These are phyloP conservation scores for Venustaconcha ellipsiformis DNA, from an alignment of 1,140 invertebrate genomes.

Conservation along the genomic window DNA sequence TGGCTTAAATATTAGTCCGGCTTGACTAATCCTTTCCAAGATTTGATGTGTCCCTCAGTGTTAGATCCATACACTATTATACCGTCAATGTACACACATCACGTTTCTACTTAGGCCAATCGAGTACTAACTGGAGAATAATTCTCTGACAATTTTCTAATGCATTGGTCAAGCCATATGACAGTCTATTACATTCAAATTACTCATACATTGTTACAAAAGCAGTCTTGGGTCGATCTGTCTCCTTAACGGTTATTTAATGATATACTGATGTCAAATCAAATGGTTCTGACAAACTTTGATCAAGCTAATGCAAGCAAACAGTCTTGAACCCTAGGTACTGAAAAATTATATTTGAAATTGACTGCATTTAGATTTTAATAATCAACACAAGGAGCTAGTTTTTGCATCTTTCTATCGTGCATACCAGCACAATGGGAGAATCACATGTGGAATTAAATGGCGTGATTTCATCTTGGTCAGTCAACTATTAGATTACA, in stretches of 20 bases:
- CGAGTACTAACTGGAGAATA: too few relatives aligned
- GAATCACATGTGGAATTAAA: constrained; percentile 3
- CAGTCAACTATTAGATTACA: too few relatives aligned
- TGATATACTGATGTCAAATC: constrained; percentile 64
- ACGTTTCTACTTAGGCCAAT: too few relatives aligned
- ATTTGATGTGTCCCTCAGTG: too few relatives aligned
- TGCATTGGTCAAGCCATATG: too few relatives aligned
- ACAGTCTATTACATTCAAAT: constrained; percentile 10
- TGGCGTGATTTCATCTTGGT: too few relatives aligned
- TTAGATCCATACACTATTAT: too few relatives aligned
- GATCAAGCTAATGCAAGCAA: constrained; percentile 63
- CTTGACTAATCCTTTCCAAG: too few relatives aligned
- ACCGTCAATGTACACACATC: too few relatives aligned
- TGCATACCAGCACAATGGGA: constrained; percentile 6
- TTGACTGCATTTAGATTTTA: constrained; percentile 68
- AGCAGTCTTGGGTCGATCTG: constrained; percentile 62
- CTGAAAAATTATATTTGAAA: constrained; percentile 70
- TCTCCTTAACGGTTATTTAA: constrained; percentile 62
- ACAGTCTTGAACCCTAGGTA: constrained; percentile 70
- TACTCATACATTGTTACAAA: constrained; percentile 33
- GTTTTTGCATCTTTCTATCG: constrained; percentile 4
- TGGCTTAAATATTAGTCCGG: too few relatives aligned
- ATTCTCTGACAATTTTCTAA: background rate
- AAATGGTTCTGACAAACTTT: constrained; percentile 67
- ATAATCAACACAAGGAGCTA: constrained; percentile 62